A percentile compares a stretch with the other conserved stretches of the same genome.
phyloP scores from a whole-genome alignment of 2,888 invertebrate species.

The Apoderus coryli region DNA sequence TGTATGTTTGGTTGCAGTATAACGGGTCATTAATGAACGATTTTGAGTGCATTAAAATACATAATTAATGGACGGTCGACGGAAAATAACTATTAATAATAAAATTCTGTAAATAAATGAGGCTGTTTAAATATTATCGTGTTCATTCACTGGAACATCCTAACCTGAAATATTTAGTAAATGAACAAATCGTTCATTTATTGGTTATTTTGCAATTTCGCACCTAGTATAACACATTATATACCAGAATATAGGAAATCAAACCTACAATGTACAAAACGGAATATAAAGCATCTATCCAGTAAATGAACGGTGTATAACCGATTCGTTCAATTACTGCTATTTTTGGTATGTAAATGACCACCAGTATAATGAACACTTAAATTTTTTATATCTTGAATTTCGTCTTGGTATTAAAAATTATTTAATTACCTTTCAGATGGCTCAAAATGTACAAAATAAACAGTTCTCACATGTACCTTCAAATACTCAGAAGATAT shows the following conservation, averaged over 20 bases:
- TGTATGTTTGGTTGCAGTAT: no score
- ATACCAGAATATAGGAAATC: background rate
- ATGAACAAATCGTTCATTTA: constrained; percentile 2
- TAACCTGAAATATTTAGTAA: constrained; percentile 2
- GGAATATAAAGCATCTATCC: background rate
- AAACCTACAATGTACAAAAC: background rate
- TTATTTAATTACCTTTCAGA: constrained; percentile 1
- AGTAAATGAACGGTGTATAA: constrained; percentile 1
- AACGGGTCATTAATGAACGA: no score
- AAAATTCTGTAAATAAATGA: no score
- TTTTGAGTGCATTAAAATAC: no score
- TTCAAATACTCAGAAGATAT: no score
- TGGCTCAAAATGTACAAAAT: no score
- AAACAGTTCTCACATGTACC: no score
- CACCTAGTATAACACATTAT: background rate
- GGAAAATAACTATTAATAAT: no score
- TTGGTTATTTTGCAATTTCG: background rate
- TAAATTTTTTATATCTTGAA: no score
- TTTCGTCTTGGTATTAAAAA: no score
- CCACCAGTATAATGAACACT: no score
- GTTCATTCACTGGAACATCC: constrained; percentile 1
- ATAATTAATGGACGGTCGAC: no score
- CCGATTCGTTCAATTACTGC: background rate
- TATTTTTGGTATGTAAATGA: constrained; percentile 1
- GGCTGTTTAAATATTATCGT: background rate